Evolutionary conservation across 1,140 invertebrate species (phyloP), one percentile per base, ranked within the genome.

Genomic region (Charaxes varanes): DNA sequence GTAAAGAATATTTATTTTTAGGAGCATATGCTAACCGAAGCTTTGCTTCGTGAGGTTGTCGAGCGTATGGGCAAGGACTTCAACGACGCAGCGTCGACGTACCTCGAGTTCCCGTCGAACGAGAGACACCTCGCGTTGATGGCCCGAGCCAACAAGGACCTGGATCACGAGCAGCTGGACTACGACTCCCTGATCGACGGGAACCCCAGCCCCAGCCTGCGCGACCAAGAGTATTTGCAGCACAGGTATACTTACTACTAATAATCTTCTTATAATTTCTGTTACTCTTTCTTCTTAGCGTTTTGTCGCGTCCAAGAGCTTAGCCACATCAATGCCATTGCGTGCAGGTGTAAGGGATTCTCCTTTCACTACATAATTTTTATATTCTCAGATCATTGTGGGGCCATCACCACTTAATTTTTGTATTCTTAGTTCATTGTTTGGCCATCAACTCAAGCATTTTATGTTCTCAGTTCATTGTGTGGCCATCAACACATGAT

Each of bases 181-280:
- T 90, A 90, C 68, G 90, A 91, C 26, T 85, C 86, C 0, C 62
- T 90, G 5, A 85, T 88, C 18, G 88, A 87, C 7, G 87, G 84
- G 6, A 90, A 90, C 57, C 87, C 89, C 0, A 89, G 89, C 74
- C 91, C 92, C 1, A 91, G 92, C 48, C 85, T 95, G 21, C 85
- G 96, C 6, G 95, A 98, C 72, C 92, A 95, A 51, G 96, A 98
- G 63, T 96, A 94, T 63, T 58, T 97, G 37, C 91, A 94, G 57
- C 95, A 97, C 64, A 96, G 81, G 83, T 85, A 62, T 43, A 10
- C 5, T n/a, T 14, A n/a, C n/a, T n/a, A n/a, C n/a, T n/a, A n/a
- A n/a, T n/a, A n/a, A n/a, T n/a, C n/a, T n/a, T n/a, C n/a, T n/a
- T n/a, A n/a, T n/a, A n/a, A n/a, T n/a, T n/a, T n/a, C n/a, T n/a